These are phyloP conservation scores for Reinhardtius hippoglossoides DNA, from an alignment of 2,113 vertebrate species.

Conservation along the genomic window DNA sequence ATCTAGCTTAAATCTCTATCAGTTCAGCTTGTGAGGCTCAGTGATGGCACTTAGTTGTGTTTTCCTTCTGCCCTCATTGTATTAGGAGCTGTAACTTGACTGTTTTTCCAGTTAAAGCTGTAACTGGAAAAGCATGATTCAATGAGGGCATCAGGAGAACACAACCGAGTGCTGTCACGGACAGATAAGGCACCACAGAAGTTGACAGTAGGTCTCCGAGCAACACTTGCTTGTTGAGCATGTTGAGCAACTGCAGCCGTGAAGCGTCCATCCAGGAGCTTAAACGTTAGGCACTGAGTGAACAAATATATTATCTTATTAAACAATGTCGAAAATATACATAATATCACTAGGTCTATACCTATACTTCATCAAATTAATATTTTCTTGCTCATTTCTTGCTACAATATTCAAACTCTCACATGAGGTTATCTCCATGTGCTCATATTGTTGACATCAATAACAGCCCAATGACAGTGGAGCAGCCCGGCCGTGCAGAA, in stretches of 20 bases:
- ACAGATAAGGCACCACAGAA: not conserved
- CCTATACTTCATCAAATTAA: not conserved
- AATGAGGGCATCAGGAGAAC: not conserved
- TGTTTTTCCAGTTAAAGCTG: not conserved
- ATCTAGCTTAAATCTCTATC: too few species aligned
- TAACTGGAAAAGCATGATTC: not conserved
- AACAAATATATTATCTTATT: not conserved
- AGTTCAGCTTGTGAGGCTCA: not conserved
- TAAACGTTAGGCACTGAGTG: too few species aligned
- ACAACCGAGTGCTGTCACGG: too few species aligned
- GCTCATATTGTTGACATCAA: slow-evolving; percentile 33
- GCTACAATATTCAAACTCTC: not conserved
- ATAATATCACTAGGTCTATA: not conserved
- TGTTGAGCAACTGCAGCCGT: not conserved
- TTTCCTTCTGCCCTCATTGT: not conserved
- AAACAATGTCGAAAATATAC: too few species aligned
- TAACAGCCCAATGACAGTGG: slow-evolving; percentile 8
- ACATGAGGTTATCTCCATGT: slow-evolving; percentile 14
- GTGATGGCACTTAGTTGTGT: not conserved
- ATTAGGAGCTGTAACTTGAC: not conserved
- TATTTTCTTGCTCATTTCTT: not conserved
- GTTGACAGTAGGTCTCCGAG: not conserved
- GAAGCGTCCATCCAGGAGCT: not conserved
- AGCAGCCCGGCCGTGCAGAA: slow-evolving; percentile 10
- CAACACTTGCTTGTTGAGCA: not conserved